Base-by-base conservation (phyloP, 2,888 invertebrate species). In the Polyommatus icarus region DNA sequence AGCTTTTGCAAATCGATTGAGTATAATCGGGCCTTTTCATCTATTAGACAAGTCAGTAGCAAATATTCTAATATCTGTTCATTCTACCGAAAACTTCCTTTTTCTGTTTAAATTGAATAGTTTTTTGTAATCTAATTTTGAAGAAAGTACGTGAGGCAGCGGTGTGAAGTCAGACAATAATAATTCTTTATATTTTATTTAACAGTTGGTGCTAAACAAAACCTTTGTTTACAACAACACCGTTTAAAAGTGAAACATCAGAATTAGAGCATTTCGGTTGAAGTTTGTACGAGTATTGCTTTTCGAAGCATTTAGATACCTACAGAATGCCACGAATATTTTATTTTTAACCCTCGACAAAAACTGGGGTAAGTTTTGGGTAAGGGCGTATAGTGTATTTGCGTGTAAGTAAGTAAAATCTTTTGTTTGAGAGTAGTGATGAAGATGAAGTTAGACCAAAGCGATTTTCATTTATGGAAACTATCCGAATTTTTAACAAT, bases 81-180 rank as follows among this genome's bases (percentile, higher is more conserved):
- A 54, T 18, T 54, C 75, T 29, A 75, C 18, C 75, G 29, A 50
- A 20, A 24, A 73, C 73, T 73, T 6, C 50, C 18, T 29, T 75
- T 75, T 75, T 50, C 29, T 29, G 5, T 50, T 67, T 29, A 75
- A 75, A 75, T 75, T 54, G 75, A 75, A 75, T 73, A 73, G 20
- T 46, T 32, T 73, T 73, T 73, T 46, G 40, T 73, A 72, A 72
- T 72, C 72, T 46, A 73, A 73, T 73, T 24, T 46, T 73, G 29
- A 24, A 24, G 75, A 75, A 75, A 75, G 75, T 46, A 73, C 46
- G 73, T 46, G 40, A 72, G 7, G 59, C 59, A 8, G 12, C 67
- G 29, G 67, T n/a, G n/a, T n/a, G n/a, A n/a, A n/a, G n/a, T 73
- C 46, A 32, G 73, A 15, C 24, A 73, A 40, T 72, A 67, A 67